Conservation (phyloP, 2,113 vertebrate genomes). For the Mirounga angustirostris region DNA sequence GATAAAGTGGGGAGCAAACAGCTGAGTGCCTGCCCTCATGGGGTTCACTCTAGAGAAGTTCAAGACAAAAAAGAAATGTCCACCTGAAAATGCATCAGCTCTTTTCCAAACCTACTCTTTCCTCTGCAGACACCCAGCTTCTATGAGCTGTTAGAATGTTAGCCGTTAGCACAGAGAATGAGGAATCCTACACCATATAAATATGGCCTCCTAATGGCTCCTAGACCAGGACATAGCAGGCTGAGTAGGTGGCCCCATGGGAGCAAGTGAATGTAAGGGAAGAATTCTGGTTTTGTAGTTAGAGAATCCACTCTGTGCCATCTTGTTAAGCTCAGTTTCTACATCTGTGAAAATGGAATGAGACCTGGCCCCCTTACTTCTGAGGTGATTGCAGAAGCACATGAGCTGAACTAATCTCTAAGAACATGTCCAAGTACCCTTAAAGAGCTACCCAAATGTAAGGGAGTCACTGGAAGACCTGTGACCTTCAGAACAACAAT, state of each 20-base stretch:
- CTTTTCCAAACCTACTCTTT: neutral
- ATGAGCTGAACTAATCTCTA: neutral
- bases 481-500: neutral
- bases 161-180: neutral
- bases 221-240: neutral
- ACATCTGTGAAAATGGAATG: neutral
- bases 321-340: neutral
- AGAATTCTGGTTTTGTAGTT: slow-evolving; percentile 24
- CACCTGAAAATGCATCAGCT: neutral
- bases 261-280: neutral
- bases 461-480: neutral
- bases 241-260: neutral
- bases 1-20: neutral
- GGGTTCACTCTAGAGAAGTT: neutral
- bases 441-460: neutral
- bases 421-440: neutral
- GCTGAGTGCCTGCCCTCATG: neutral
- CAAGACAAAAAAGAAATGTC: neutral
- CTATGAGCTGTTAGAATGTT: neutral
- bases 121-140: neutral
- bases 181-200: neutral
- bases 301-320: neutral
- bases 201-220: neutral
- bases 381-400: neutral
- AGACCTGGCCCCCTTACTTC: neutral